phyloP scores from a whole-genome alignment of 2,113 vertebrate genomes.

The Oncorhynchus gorbuscha region DNA sequence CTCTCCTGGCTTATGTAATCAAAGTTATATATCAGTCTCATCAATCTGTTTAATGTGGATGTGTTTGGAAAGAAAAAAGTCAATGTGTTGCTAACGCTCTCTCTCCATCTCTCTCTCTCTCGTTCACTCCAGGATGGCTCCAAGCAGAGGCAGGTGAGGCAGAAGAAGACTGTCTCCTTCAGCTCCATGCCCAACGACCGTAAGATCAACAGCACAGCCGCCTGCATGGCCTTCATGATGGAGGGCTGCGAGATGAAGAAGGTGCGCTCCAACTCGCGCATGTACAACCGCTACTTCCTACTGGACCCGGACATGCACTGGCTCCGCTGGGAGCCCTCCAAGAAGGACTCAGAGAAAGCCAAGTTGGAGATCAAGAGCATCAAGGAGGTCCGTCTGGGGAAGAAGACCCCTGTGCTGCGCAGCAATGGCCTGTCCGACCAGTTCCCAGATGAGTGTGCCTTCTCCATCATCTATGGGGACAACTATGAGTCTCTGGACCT shows the following conservation, averaged over 20 bases:
- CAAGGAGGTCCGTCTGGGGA: slow-evolving; percentile 88
- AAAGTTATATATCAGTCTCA: not conserved
- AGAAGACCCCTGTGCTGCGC: slow-evolving; percentile 87
- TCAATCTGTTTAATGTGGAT: not conserved
- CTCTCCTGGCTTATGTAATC: not conserved
- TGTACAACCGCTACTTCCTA: slow-evolving; percentile 91
- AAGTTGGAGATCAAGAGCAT: slow-evolving; percentile 91
- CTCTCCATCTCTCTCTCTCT: not conserved
- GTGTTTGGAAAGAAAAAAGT: slow-evolving; percentile 16
- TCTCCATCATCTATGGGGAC: slow-evolving; percentile 92
- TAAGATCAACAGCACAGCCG: slow-evolving; percentile 89
- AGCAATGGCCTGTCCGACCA: slow-evolving; percentile 90
- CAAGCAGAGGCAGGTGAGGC: slow-evolving; percentile 81
- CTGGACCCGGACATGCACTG: slow-evolving; percentile 87
- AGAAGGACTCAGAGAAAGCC: slow-evolving; percentile 91
- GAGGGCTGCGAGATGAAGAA: slow-evolving; percentile 94
- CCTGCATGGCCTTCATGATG: slow-evolving; percentile 93
- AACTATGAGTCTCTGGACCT: slow-evolving; percentile 91
- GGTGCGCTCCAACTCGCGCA: slow-evolving; percentile 90
- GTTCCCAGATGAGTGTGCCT: slow-evolving; percentile 89
- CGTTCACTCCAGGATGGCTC: slow-evolving; percentile 78
- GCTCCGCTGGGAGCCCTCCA: slow-evolving; percentile 90
- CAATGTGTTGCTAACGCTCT: slow-evolving; percentile 29
- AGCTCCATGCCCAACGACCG: slow-evolving; percentile 90
- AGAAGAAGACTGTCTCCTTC: slow-evolving; percentile 94